Base-by-base conservation (phyloP, 2,888 invertebrate species). In the Drosophila meridiana region DNA sequence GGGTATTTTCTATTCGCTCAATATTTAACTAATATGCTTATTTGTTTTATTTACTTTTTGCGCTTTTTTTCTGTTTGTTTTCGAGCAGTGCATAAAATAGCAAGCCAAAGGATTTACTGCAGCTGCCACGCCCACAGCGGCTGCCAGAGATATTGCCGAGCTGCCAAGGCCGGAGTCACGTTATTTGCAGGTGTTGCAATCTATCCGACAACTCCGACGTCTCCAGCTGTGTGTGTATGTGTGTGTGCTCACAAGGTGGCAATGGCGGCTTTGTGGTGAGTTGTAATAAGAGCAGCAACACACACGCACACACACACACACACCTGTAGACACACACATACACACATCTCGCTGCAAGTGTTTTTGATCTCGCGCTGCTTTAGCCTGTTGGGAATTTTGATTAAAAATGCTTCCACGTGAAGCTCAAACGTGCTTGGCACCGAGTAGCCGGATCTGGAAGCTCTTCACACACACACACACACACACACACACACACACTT, bases 341-440 rank as follows among this genome's bases (percentile, higher is more conserved):
- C 38, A 38, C 38, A 55, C 71, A 71, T 69, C 63, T 62, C 53
- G 88, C 60, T 90, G 90, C 90, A 89, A 86, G 91, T 82, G 82
- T 78, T 80, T 89, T 76, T 84, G 83, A 74, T 77, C 83, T 81
- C 76, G 73, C 82, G 79, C 79, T 85, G 85, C 88, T 90, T 87
- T 90, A 87, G 91, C 89, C 85, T 88, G 92, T 92, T 92, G 90
- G 91, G 92, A 92, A 92, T 93, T 92, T 93, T 92, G 92, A 92
- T 93, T 93, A 92, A 93, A 92, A 93, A 92, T 91, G 90, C 91
- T 90, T 91, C 81, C 92, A 91, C 91, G 92, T 91, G 87, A 90
- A 88, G 71, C 81, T 72, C 87, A 90, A 87, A 87, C 91, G 90
- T 89, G 90, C 89, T 73, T 74, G 88, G 66, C 69, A 69, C 66